Percentiles rank a stretch among this genome's conserved stretches.
Evolutionary conservation across 2,113 vertebrate genomes (phyloP).

Genomic region (Chaenogobius annularis): DNA sequence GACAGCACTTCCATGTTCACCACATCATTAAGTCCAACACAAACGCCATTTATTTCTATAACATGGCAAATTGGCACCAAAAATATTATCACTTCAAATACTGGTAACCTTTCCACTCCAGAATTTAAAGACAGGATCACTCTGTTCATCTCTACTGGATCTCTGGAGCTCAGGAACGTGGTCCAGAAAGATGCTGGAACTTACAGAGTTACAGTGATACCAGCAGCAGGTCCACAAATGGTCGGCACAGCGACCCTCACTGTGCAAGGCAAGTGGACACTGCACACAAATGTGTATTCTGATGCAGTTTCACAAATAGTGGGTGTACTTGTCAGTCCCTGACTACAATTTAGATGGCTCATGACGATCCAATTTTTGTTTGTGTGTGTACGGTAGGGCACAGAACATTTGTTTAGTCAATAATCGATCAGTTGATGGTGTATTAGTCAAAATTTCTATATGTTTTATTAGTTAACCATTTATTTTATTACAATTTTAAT

Average conservation of each 20-base stretch:
- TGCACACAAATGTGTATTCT: not conserved
- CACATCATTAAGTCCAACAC: slow-evolving; percentile 17
- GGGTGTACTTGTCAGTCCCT: not conserved
- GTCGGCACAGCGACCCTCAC: rapidly evolving
- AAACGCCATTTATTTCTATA: rapidly evolving
- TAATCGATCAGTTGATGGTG: too few relatives aligned
- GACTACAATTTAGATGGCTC: not conserved
- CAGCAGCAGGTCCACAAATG: rapidly evolving
- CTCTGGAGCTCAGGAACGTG: slow-evolving; percentile 58
- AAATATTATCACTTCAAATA: not conserved
- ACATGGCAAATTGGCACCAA: not conserved
- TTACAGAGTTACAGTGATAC: rapidly evolving
- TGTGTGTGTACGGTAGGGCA: too few relatives aligned
- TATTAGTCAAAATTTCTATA: too few relatives aligned
- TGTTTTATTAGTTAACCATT: too few relatives aligned
- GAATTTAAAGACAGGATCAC: slow-evolving; percentile 22
- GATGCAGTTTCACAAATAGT: not conserved
- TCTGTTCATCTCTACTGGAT: slow-evolving; percentile 20
- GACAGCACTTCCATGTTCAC: slow-evolving; percentile 32
- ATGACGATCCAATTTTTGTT: too few relatives aligned
- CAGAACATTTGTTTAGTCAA: too few relatives aligned
- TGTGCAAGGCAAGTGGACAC: slow-evolving; percentile 28
- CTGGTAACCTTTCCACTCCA: rapidly evolving
- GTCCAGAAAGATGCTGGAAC: slow-evolving; percentile 34
- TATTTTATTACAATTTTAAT: too few relatives aligned